phyloP scores from a whole-genome alignment of 2,797 vertebrate species.

The Falco naumanni region DNA sequence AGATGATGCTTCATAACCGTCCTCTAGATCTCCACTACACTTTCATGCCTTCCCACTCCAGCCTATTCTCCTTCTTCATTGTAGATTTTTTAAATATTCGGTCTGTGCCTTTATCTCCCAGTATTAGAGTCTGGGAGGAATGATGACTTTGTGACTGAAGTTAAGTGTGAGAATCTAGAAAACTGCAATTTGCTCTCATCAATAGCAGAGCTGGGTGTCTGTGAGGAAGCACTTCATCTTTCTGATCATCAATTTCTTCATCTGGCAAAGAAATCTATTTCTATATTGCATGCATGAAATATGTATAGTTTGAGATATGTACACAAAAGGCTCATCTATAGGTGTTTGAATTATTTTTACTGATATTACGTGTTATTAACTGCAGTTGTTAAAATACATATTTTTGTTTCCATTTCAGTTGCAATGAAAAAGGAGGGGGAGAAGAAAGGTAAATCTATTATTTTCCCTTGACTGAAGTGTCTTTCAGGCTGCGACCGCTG shows the following conservation, averaged over 20 bases:
- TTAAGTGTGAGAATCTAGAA: not conserved
- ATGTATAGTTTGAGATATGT: not conserved
- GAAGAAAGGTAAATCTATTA: constrained; percentile 65
- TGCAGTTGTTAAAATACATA: not conserved
- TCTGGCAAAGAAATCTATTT: not conserved
- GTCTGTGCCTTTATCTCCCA: not conserved
- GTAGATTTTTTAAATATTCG: not conserved
- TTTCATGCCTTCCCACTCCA: not conserved
- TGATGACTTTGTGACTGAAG: not conserved
- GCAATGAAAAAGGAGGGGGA: constrained; percentile 45
- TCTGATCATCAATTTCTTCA: not conserved
- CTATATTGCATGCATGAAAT: not conserved
- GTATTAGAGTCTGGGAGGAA: not conserved
- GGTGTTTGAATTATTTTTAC: not conserved
- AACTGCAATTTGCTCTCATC: not conserved
- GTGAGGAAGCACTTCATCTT: not conserved
- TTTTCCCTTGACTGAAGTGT: constrained; percentile 32
- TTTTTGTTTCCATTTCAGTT: constrained; percentile 57
- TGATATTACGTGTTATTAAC: not conserved
- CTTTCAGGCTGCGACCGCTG: constrained; percentile 13
- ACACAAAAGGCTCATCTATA: not conserved
- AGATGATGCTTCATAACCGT: not conserved
- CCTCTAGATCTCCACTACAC: not conserved
- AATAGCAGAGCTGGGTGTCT: not conserved
- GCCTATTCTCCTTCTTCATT: not conserved